These are phyloP conservation scores for Horisme vitalbata DNA, from an alignment of 2,888 invertebrate genomes.

Conservation along the genomic window DNA sequence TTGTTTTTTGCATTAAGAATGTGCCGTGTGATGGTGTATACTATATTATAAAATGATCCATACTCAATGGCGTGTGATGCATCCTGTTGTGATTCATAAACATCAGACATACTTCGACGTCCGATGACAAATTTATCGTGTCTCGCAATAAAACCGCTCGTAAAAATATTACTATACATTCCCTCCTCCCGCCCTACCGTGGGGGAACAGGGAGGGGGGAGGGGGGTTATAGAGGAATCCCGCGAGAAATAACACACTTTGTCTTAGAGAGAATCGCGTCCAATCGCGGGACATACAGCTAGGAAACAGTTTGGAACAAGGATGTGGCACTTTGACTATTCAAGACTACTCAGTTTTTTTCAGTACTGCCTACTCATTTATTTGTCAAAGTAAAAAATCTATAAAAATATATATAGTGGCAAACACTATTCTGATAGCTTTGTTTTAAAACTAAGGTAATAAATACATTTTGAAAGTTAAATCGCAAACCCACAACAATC, in stretches of 20 bases:
- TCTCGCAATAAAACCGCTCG: slow-evolving; percentile 70
- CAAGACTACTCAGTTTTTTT: background rate
- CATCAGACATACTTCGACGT: slow-evolving; percentile 19
- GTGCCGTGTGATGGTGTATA: too few species aligned
- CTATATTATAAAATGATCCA: too few species aligned
- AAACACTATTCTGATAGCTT: too few species aligned
- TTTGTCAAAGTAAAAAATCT: too few species aligned
- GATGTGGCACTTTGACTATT: slow-evolving; percentile 42
- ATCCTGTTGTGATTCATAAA: slow-evolving; percentile 7
- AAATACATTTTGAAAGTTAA: too few species aligned
- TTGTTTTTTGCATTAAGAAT: too few species aligned
- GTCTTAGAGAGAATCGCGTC: slow-evolving; percentile 71
- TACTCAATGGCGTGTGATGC: too few species aligned
- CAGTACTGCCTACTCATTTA: too few species aligned
- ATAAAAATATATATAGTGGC: too few species aligned
- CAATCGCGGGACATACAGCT: slow-evolving; percentile 51
- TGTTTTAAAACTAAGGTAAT: too few species aligned
- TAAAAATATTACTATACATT: slow-evolving; percentile 73
- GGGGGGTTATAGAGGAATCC: slow-evolving; percentile 43
- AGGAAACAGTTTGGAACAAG: slow-evolving; percentile 16
- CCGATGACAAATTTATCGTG: slow-evolving; percentile 77
- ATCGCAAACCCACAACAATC: too few species aligned
- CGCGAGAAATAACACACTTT: slow-evolving; percentile 80
- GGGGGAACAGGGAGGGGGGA: slow-evolving; percentile 16
- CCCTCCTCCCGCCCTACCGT: slow-evolving; percentile 30